These are phyloP conservation scores for Rattus norvegicus DNA, from an alignment of 2,113 vertebrate species.

Conservation along the genomic window DNA sequence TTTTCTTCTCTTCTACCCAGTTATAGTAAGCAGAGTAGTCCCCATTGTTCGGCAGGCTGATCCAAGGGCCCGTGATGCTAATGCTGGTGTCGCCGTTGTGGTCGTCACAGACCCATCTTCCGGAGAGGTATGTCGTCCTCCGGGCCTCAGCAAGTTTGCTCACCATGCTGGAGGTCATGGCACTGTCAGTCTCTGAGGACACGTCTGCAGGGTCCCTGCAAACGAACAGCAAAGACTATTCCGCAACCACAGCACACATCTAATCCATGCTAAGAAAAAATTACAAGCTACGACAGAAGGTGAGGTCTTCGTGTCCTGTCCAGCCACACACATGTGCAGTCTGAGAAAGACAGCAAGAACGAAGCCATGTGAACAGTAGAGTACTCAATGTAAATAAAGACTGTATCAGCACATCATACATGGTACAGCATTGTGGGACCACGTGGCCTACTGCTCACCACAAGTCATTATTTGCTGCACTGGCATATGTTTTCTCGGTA, in stretches of 20 bases:
- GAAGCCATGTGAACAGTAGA: background rate
- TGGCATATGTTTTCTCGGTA: background rate
- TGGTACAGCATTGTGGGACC: background rate
- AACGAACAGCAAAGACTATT: background rate
- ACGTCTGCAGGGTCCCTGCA: conserved; percentile 93
- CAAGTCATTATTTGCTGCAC: background rate
- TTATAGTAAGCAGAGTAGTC: conserved; percentile 98
- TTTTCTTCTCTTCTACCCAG: conserved; percentile 95
- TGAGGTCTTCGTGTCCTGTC: background rate
- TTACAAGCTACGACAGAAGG: background rate
- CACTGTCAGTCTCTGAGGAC: conserved; percentile 91
- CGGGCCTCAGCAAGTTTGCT: conserved; percentile 97
- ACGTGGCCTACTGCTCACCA: background rate
- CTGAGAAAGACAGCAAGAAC: background rate
- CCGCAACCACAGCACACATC: background rate
- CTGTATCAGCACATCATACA: background rate
- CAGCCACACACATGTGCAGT: background rate
- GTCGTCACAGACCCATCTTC: conserved; percentile 98
- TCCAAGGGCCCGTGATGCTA: conserved; percentile 94
- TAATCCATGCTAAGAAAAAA: background rate
- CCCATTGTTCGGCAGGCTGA: conserved; percentile 95
- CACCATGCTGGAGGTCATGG: conserved; percentile 97
- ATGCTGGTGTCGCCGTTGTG: conserved; percentile 98
- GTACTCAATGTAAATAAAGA: no score
- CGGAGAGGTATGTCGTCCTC: conserved; percentile 96